Percentiles rank a stretch among this genome's conserved stretches.
phyloP scores from a whole-genome alignment of 2,113 vertebrate species.

The Tor tambroides region DNA sequence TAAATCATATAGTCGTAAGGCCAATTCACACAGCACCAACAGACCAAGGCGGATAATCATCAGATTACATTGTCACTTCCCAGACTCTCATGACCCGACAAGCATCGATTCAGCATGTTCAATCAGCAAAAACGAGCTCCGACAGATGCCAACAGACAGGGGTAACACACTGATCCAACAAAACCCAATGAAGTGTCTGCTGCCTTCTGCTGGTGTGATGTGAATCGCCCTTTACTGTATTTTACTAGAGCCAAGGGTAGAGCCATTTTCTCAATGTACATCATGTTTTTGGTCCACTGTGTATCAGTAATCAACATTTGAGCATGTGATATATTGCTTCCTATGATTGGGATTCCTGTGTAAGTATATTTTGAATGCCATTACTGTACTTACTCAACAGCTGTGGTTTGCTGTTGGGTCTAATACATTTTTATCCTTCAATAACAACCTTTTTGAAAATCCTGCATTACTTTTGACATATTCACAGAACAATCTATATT shows the following conservation, averaged over 20 bases:
- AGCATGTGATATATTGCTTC: neutral
- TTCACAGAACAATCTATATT: neutral
- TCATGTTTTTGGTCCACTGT: neutral
- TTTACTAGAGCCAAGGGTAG: neutral
- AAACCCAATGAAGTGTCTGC: neutral
- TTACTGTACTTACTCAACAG: neutral
- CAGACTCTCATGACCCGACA: neutral
- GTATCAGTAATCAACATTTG: neutral
- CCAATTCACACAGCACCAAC: too few relatives aligned
- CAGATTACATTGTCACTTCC: neutral
- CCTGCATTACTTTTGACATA: neutral
- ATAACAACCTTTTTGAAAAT: neutral
- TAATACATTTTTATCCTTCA: neutral
- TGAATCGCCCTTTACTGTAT: too few relatives aligned
- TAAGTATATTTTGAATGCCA: neutral
- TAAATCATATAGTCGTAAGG: neutral
- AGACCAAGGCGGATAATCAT: too few relatives aligned
- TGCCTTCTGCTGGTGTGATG: neutral
- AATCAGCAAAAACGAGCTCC: neutral
- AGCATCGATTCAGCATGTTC: neutral
- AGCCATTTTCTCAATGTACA: neutral
- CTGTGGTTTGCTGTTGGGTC: too few relatives aligned
- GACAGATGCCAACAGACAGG: neutral
- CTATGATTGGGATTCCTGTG: neutral
- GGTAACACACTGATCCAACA: neutral